Base-by-base conservation (phyloP, 2,113 vertebrate genomes). In the Epinephelus cyanopodus region DNA sequence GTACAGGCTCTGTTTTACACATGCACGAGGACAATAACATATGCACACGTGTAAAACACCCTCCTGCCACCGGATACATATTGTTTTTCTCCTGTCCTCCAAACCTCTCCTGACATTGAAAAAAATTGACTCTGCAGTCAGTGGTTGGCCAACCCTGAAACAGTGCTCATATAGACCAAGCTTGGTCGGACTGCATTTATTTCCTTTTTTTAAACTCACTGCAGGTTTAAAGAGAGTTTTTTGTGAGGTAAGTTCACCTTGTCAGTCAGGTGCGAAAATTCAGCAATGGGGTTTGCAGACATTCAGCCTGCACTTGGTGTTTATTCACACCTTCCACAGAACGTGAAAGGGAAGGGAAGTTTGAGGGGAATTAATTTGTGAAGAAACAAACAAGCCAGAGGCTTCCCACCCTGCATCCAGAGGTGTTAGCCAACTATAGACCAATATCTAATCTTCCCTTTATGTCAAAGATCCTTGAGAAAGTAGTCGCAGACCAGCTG, bases 191-290 rank as follows among this genome's bases (percentile, higher is more conserved):
- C 5, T 25, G 53, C 42, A 71, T 18, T 23, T 29, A 14, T 50
- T 15, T 39, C 13, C 14, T 52, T 29, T 52, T 3, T 4, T 18
- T 5, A 17, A 57, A 54, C 23, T 60, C 23, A 15, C 62, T 47
- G 70, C 37, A 27, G 9, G 14, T 45, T 58, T 47, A 13, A 58
- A 57, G 33, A 71, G 23, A 47, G 48, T 70, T 75, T 75, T 71
- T 37, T 68, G 56, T 73, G 74, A 71, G 23, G 27, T 27, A 57
- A 60, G 53, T 83, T 77, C 83, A 74, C 62, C 52, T 62, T 66
- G 63, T 33, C 29, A 58, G 27, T 76, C 25, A 74, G 60, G 60
- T 85, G 78, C 52, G 56, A 63, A 71, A 37, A 29, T 45, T 81
- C 52, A 29, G 29, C 33, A n/a, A 3, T 79, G 47, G 37, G 58